Percentiles rank a stretch among this genome's conserved stretches.
These are phyloP conservation scores for Tigriopus californicus DNA, from an alignment of 2,888 invertebrate genomes.

Conservation along the genomic window DNA sequence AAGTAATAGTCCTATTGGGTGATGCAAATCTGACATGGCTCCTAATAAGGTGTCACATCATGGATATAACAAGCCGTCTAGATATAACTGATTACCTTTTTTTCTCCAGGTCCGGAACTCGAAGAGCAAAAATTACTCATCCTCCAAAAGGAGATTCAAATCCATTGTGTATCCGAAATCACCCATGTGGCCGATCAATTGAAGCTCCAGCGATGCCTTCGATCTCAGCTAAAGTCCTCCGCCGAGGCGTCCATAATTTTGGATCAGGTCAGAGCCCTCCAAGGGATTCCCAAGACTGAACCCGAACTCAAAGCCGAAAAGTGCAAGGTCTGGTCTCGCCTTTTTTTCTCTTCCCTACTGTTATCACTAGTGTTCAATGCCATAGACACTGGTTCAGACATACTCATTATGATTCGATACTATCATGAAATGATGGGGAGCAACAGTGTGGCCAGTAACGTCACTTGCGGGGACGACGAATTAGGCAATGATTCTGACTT, in stretches of 20 bases:
- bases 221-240: conserved; percentile 8
- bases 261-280: conserved; percentile 11
- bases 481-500: background rate
- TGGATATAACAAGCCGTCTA: too few species aligned
- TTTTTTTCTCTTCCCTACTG: conserved; percentile 12
- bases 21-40: too few species aligned
- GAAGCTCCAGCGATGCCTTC: conserved; percentile 11
- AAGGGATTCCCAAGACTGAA: conserved; percentile 14
- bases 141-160: conserved; percentile 12
- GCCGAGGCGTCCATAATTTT: conserved; percentile 12
- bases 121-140: conserved; percentile 15
- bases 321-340: conserved; percentile 9
- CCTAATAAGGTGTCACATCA: too few species aligned
- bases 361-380: conserved; percentile 12
- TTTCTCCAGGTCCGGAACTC: conserved; percentile 6
- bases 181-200: conserved; percentile 11
- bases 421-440: conserved; percentile 7
- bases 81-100: too few species aligned
- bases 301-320: conserved; percentile 8
- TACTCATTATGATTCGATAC: conserved; percentile 13
- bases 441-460: background rate
- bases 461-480: background rate
- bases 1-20: too few species aligned
- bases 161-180: conserved; percentile 7
- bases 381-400: conserved; percentile 14